These are phyloP conservation scores for Coilia nasus DNA, from an alignment of 2,797 vertebrate species.

Conservation along the genomic window DNA sequence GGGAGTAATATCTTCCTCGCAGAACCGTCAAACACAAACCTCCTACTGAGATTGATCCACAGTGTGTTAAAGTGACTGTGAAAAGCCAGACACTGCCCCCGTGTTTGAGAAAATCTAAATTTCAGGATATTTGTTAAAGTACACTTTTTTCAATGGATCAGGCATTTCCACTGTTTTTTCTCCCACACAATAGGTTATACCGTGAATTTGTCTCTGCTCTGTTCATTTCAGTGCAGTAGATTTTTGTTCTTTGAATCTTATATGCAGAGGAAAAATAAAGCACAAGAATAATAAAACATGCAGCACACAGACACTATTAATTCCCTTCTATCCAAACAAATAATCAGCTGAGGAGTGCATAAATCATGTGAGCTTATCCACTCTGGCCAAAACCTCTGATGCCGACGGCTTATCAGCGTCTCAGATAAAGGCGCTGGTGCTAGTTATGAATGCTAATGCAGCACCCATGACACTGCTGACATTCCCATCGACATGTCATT, in stretches of 20 bases:
- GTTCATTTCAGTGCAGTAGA: background rate
- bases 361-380: constrained; percentile 13
- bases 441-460: constrained; percentile 55
- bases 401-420: background rate
- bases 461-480: background rate
- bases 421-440: constrained; percentile 53
- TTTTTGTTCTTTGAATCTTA: background rate
- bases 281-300: constrained; percentile 3
- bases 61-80: too few species aligned
- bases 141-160: too few species aligned
- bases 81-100: too few species aligned
- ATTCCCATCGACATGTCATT: background rate
- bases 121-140: too few species aligned
- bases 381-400: constrained; percentile 16
- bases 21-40: too few species aligned
- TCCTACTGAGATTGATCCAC: too few species aligned
- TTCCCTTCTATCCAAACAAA: constrained; percentile 10
- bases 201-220: background rate
- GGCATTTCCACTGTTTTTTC: background rate
- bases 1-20: too few species aligned
- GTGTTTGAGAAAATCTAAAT: too few species aligned
- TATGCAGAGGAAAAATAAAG: background rate
- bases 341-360: constrained; percentile 17
- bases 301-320: background rate
- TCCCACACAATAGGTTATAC: background rate